Base-by-base conservation (phyloP, 1,140 invertebrate species). In the Drosophila orena region DNA sequence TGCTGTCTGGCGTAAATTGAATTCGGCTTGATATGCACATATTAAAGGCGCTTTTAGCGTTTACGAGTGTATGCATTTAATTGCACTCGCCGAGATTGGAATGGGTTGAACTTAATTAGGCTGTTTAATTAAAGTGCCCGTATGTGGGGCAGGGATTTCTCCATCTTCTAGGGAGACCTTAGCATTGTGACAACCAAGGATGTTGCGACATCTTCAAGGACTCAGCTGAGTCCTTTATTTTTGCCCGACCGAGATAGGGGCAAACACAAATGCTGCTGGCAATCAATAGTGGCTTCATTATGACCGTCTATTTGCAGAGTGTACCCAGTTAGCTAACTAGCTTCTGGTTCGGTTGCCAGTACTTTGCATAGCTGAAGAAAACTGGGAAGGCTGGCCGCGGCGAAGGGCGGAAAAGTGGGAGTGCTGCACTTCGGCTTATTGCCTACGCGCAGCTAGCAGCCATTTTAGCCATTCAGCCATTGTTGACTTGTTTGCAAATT, bases 401-500 rank as follows among this genome's bases (percentile, higher is more conserved):
- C 22, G 35, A 20, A 17, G 6, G 35, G 35, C 22, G 47, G 17
- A 0, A 24, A 15, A 11, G 35, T 24, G 27, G 52, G 20, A 46
- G 70, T 88, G 81, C 83, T 88, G 81, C 81, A 86, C 83, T 88
- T 72, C 62, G 78, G 57, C 61, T 88, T 86, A 86, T 88, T 88
- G 80, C 76, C 75, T 66, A 81, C 65, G 59, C 70, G 66, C 55
- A 77, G 64, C 72, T 57, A 61, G 50, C 50, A 52, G 78, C 75
- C 56, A 70, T 84, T 77, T 56, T 62, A 15, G 59, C 38, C 72
- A 77, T 88, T 88, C 66, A 15, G 59, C 42, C 72, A 77, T 88
- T 88, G 79, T 84, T 89, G 84, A 84, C 76, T 89, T 89, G 76
- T 88, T 89, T 89, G 85, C 79, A 89, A 89, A 89, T 89, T 89